Evolutionary conservation across 1,140 invertebrate species (phyloP), one percentile per base, ranked within the genome.

Genomic region (Conus ventricosus): DNA sequence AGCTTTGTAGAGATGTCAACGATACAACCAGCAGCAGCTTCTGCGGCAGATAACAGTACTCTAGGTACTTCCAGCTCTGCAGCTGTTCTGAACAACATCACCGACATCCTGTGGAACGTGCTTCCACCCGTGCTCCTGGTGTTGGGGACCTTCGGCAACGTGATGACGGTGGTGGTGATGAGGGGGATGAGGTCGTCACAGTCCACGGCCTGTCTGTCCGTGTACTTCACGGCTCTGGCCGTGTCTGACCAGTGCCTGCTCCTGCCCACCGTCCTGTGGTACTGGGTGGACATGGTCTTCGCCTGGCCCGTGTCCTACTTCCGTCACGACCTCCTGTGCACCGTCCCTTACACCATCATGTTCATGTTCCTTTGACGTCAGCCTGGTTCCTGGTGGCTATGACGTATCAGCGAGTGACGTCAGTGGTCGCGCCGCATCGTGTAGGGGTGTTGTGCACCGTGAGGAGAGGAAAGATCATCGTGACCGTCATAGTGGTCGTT

Each of bases 141-240:
- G 53, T 60, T 6, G 83, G 83, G 83, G 5, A 84, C 83, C n/a
- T 55, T 60, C 7, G 83, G 83, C 7, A 84, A 84, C 83, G 83
- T 54, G 11, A 20, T 84, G 83, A 57, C 83, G 20, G 23, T 84
- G 13, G 83, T 23, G 4, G 57, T 84, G 53, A n/a, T 84, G 54
- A 20, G 39, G 83, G n/a, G 54, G 25, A 84, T 84, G 83, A 60
- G 53, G 53, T 17, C n/a, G 23, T 13, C 23, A 6, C 11, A 67
- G 57, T 84, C 83, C 51, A 84, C 83, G 5, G 10, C 75, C 75
- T 20, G 23, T 23, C n/a, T 84, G 83, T n/a, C 55, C 0, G 23
- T 57, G 17, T 84, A 84, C 83, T 57, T 84, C n/a, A 84, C 57
- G 13, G 53, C 83, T n/a, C 55, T 84, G 54, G 83, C 83, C 8